These are phyloP conservation scores for Tringa solitaria DNA, from an alignment of 2,113 vertebrate genomes.

Conservation along the genomic window DNA sequence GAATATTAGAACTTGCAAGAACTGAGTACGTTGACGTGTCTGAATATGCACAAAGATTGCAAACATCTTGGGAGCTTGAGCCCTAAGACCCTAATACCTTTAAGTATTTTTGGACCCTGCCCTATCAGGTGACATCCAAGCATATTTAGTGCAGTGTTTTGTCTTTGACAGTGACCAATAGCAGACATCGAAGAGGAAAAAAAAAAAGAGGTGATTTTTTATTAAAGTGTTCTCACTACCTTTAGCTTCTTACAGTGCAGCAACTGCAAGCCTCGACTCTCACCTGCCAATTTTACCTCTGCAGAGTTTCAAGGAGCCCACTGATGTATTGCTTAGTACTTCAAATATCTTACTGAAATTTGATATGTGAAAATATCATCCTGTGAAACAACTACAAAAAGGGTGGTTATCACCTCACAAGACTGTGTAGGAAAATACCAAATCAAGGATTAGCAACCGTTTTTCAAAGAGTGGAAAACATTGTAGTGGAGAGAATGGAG, in stretches of 20 bases:
- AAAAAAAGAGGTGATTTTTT: background rate
- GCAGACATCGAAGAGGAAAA: background rate
- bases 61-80: background rate
- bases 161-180: background rate
- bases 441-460: background rate
- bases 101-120: background rate
- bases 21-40: background rate
- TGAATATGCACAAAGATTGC: background rate
- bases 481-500: background rate
- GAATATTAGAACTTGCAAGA: background rate
- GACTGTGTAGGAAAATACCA: background rate
- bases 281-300: background rate
- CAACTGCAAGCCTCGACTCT: background rate
- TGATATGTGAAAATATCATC: background rate
- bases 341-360: background rate
- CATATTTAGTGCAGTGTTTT: background rate
- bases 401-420: background rate
- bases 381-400: background rate
- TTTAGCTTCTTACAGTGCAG: background rate
- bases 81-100: background rate
- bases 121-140: background rate
- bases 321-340: background rate
- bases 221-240: background rate
- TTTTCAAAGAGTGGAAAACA: background rate
- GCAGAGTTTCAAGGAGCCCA: background rate